Evolutionary conservation across 2,113 vertebrate genomes (phyloP).

Genomic region (Nothobranchius furzeri): DNA sequence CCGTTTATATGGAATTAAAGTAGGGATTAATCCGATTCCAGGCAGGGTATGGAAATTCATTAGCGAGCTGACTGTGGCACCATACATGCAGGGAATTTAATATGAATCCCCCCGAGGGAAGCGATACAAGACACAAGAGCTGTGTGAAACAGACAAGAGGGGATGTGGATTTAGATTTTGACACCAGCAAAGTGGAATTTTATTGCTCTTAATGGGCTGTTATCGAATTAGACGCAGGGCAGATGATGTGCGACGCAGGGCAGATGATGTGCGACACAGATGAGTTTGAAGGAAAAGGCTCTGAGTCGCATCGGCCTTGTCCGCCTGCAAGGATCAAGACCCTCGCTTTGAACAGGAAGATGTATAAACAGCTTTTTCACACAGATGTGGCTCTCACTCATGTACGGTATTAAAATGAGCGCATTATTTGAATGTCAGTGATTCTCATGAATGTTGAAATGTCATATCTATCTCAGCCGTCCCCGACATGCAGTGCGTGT

Average conservation of each 20-base stretch:
- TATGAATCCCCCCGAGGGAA: conserved; percentile 70
- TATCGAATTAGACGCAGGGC: conserved; percentile 48
- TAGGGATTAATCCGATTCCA: conserved; percentile 79
- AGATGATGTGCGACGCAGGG: neutral
- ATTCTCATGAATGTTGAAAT: conserved; percentile 83
- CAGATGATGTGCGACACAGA: neutral
- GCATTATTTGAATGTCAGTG: conserved; percentile 81
- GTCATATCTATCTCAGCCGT: conserved; percentile 59
- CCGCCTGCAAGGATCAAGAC: conserved; percentile 36
- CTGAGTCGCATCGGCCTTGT: conserved; percentile 24
- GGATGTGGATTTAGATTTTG: conserved; percentile 51
- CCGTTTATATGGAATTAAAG: conserved; percentile 82
- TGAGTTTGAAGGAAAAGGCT: conserved; percentile 1
- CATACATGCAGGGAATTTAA: conserved; percentile 76
- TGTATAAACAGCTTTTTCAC: conserved; percentile 49
- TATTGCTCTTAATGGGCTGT: conserved; percentile 64
- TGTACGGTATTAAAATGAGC: conserved; percentile 70
- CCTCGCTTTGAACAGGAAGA: conserved; percentile 31
- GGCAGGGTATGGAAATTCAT: conserved; percentile 79
- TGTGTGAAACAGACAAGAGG: conserved; percentile 55
- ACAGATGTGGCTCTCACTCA: conserved; percentile 54
- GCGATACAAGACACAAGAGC: conserved; percentile 41
- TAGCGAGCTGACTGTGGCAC: conserved; percentile 65
- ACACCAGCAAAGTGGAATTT: conserved; percentile 54
- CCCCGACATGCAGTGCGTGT: conserved; percentile 69